Conservation (phyloP, 2,113 vertebrate genomes). For the Herpetotheres cachinnans region DNA sequence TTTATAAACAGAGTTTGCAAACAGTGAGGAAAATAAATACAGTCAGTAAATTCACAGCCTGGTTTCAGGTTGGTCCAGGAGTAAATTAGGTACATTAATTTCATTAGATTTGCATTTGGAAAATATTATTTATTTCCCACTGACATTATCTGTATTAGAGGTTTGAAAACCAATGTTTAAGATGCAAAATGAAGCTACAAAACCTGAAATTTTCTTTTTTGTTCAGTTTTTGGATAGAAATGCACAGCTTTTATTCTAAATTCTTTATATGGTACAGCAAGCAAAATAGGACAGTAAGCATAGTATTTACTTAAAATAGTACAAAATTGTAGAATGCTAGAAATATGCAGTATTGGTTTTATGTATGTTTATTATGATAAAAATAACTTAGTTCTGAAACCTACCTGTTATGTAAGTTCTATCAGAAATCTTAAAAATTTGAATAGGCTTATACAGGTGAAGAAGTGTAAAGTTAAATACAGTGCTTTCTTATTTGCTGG, state of each 20-base stretch:
- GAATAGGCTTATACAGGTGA: not conserved
- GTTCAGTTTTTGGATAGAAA: not conserved
- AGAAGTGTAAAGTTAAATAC: not conserved
- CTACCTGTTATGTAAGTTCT: not conserved
- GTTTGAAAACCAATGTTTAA: not conserved
- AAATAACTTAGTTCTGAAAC: not conserved
- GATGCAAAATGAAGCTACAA: not conserved
- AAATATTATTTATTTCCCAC: not conserved
- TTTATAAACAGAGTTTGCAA: not conserved
- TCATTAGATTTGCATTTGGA: not conserved
- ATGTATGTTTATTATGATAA: not conserved
- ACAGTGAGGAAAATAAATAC: not conserved
- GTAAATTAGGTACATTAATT: not conserved
- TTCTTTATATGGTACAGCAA: not conserved
- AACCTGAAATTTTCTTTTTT: not conserved
- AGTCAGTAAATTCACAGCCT: not conserved
- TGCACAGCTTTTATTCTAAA: not conserved
- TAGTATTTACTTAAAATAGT: not conserved
- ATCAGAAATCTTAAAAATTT: not conserved
- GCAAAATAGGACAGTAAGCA: not conserved
- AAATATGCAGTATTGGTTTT: not conserved
- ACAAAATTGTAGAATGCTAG: not conserved
- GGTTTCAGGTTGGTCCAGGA: not conserved
- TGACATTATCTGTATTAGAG: not conserved
- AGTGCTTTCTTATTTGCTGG: not conserved